Base-by-base conservation (phyloP, 1,140 invertebrate genomes). In the Drosophila pruinosa region DNA sequence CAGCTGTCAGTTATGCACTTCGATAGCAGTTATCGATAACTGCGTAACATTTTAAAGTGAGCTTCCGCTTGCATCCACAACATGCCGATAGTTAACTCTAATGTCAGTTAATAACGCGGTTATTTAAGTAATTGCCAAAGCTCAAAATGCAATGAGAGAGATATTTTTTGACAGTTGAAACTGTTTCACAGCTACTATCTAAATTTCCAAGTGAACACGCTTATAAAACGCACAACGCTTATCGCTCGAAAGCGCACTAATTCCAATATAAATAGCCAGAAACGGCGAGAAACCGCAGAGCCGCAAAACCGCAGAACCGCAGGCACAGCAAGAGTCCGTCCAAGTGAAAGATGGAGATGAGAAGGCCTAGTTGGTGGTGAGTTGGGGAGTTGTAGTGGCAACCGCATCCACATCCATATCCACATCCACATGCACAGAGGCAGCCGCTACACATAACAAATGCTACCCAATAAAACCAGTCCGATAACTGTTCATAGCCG, bases 401-500 rank as follows among this genome's bases (percentile, higher is more conserved):
- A 31, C 41, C 59, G 21, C 41, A 69, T n/a, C 4, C n/a, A 53
- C 6, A 22, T 4, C 28, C 34, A 48, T 15, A 52, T 2, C 12
- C 47, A 28, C 31, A 41, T 3, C 15, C 26, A 17, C 15, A 39
- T 10, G n/a, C 58, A 41, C 31, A 39, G 47, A 59, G 41, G 47
- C 61, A 38, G 78, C 39, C 63, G 43, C 79, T 56, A 62, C 78
- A 78, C 45, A 78, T 72, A 78, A 78, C 79, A 83, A 79, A 83
- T 79, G 75, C 79, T 74, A 64, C 58, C 59, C 71, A 74, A 74
- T 74, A 75, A 85, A 85, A 85, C 81, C 81, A 85, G 81, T 85
- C 81, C 77, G 81, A 81, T 85, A 85, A 85, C 81, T 85, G 81
- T 85, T 85, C 80, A 85, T 85, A 79, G 80, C 80, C 80, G 75